phyloP scores from a whole-genome alignment of 2,113 vertebrate species.

The Dolichallabes microphthalmus region DNA sequence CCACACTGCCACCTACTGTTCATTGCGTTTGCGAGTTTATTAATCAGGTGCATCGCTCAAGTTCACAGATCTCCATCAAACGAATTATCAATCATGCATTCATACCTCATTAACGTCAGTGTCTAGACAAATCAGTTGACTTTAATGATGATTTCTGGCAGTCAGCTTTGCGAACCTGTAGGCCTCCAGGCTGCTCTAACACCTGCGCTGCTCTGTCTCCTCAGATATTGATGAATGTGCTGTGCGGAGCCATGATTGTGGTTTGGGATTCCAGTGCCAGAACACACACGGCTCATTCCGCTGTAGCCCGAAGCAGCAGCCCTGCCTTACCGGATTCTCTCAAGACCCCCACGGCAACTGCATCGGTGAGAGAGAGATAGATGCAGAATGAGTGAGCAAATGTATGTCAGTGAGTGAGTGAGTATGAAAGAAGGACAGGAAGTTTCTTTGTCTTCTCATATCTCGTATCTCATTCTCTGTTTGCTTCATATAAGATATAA shows the following conservation, averaged over 20 bases:
- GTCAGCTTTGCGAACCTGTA: not conserved
- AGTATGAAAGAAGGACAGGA: not conserved
- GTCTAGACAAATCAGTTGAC: conserved; percentile 38
- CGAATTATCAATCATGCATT: conserved; percentile 16
- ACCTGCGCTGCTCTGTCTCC: conserved; percentile 24
- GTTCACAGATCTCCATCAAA: not conserved
- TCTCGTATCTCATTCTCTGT: not conserved
- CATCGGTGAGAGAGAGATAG: conserved; percentile 78
- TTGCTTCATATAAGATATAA: not conserved
- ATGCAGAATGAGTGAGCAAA: not conserved
- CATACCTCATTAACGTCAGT: conserved; percentile 12
- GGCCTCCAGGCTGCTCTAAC: conserved; percentile 30
- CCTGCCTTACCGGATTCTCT: conserved; percentile 86
- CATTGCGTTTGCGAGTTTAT: not conserved
- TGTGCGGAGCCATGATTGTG: conserved; percentile 75
- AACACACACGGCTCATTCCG: conserved; percentile 86
- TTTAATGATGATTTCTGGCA: conserved; percentile 15
- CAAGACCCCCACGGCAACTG: conserved; percentile 87
- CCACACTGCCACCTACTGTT: conserved; percentile 72
- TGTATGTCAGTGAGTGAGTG: conserved; percentile 64
- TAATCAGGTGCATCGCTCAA: not conserved
- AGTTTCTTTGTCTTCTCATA: not conserved
- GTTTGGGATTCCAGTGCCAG: conserved; percentile 75
- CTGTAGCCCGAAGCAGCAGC: conserved; percentile 79
- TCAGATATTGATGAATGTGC: conserved; percentile 86